These are phyloP conservation scores for Microhierax caerulescens DNA, from an alignment of 2,797 vertebrate genomes.

Conservation along the genomic window DNA sequence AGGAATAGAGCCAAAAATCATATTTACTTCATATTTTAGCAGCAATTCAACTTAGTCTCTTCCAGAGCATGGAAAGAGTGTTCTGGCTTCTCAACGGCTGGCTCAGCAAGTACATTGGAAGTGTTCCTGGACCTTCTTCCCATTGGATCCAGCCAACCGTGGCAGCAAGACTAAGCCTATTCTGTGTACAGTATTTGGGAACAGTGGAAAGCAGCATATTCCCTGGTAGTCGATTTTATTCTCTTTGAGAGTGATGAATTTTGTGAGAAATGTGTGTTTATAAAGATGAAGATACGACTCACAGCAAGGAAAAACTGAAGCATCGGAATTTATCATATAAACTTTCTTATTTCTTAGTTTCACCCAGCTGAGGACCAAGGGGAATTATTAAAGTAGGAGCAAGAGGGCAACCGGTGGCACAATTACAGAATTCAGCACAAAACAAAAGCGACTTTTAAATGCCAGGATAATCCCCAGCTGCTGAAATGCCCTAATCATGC, in stretches of 20 bases:
- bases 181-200: background rate
- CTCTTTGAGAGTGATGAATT: background rate
- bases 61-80: background rate
- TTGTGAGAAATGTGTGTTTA: background rate
- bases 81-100: background rate
- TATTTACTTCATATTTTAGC: slow-evolving; percentile 11
- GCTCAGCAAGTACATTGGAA: background rate
- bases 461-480: background rate
- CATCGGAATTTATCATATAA: background rate
- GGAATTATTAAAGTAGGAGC: background rate
- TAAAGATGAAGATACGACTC: background rate
- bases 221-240: background rate
- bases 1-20: background rate
- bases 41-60: background rate
- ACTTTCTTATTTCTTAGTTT: background rate
- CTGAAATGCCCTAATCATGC: background rate
- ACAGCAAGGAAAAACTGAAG: background rate
- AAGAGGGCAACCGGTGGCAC: background rate
- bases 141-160: background rate
- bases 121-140: background rate
- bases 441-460: background rate
- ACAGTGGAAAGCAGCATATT: background rate
- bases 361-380: background rate
- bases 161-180: background rate
- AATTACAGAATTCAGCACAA: background rate